phyloP scores from a whole-genome alignment of 1,140 invertebrate species.

The Lordiphosa collinella region DNA sequence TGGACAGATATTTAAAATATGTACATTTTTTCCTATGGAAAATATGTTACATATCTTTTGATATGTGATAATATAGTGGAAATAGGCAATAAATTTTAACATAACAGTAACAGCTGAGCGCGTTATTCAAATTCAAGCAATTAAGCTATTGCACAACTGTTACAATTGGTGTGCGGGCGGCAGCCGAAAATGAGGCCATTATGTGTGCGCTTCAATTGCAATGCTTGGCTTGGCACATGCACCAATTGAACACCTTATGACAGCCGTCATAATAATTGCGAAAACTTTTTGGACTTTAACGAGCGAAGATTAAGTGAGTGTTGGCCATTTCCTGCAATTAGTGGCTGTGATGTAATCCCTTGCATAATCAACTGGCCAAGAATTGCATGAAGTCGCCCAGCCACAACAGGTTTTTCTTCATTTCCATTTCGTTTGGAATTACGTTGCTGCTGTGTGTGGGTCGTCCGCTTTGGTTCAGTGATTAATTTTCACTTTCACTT shows the following conservation, averaged over 20 bases:
- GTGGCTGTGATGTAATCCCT: slow-evolving; percentile 58
- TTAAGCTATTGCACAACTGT: not conserved
- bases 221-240: not conserved
- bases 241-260: slow-evolving; percentile 25
- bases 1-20: too few relatives aligned
- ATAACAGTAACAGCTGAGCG: too few relatives aligned
- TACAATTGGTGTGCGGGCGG: slow-evolving; percentile 27
- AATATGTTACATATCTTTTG: too few relatives aligned
- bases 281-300: slow-evolving; percentile 29
- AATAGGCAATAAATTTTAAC: too few relatives aligned
- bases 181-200: slow-evolving; percentile 43
- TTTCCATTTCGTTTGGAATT: slow-evolving; percentile 40
- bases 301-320: slow-evolving; percentile 8
- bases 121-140: too few relatives aligned
- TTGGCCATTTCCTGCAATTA: slow-evolving; percentile 62
- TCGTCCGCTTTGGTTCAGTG: slow-evolving; percentile 31
- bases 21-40: too few relatives aligned
- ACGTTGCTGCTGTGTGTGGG: slow-evolving; percentile 27
- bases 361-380: slow-evolving; percentile 73
- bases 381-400: slow-evolving; percentile 18
- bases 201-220: slow-evolving; percentile 39
- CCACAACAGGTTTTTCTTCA: slow-evolving; percentile 60
- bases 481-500: slow-evolving; percentile 59
- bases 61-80: too few relatives aligned
- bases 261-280: slow-evolving; percentile 25